Base-by-base conservation (phyloP, 2,797 vertebrate genomes). In the Pangasius sanitwongsei region DNA sequence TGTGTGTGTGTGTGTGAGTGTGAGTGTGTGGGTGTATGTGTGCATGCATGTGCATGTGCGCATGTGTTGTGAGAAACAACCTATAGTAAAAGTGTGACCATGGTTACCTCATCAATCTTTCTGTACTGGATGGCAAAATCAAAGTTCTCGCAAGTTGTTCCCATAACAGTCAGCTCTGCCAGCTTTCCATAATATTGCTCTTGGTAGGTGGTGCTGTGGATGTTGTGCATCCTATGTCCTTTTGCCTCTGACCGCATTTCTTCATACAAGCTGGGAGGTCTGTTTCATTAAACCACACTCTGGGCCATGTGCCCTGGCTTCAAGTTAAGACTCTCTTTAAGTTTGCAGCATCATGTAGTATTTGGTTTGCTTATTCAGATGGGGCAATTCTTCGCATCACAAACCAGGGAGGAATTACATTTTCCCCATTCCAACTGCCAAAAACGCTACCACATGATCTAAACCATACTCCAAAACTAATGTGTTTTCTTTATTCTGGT, bases 261-360 rank as follows among this genome's bases (percentile, higher is more conserved):
- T 86, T 90, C 81, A 86, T 84, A 81, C 88, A 83, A 87, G 86
- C 85, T 89, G 91, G 92, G 91, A 90, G 92, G 92, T 92, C 91
- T 63, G 67, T 88, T 87, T 88, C 87, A 91, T 88, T 89, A 91
- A 90, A 87, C 85, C 87, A 63, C 83, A 86, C 48, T 82, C 90
- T 86, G 89, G 88, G 91, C 80, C 78, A 65, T 89, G 87, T 20
- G 65, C 88, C 82, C 65, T 70, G 12, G 57, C 85, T 69, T 81
- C 81, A 83, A 90, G 80, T 90, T 89, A 89, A 78, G 86, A 85
- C 37, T 57, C 53, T 87, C 89, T 90, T 91, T 37, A 48, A 77
- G 77, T 92, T 65, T 91, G 89, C 83, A 85, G 75, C 89, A 86
- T 88, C 72, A 57, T 90, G 92, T 85, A 89, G 89, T 48, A 83